Evolutionary conservation across 2,888 invertebrate genomes (phyloP), one percentile per base, ranked within the genome.

Genomic region (Eupithecia inturbata): DNA sequence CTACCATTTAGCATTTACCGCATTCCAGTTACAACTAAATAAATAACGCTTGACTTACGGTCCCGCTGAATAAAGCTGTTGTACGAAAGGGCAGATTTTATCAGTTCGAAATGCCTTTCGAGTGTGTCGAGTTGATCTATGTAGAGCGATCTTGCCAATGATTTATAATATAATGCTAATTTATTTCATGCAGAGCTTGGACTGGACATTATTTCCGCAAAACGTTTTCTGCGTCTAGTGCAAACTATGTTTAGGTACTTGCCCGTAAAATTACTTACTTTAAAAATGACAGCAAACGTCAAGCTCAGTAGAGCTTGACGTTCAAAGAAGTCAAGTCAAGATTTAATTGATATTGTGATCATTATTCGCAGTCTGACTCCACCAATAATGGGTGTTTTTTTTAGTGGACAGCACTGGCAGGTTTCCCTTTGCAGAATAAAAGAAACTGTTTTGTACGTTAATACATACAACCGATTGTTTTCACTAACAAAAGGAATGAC

Each of bases 51-150:
- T 71, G 78, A 78, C 78, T 80, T 78, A 78, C 76, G 60, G 77
- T 39, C 68, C 39, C 67, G 66, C 62, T 71, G 78, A 74, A 78
- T 79, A 78, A 74, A 79, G 77, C 76, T 78, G 79, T 77, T 79
- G 76, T 77, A 69, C 73, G 74, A 79, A 78, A 79, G 79, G 79
- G 77, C 71, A 79, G 79, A 79, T 79, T 74, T 73, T 78, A 79
- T 79, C 79, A 62, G n/a, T 53, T 68, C 41, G 67, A 75, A 74
- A 74, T 71, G 71, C 72, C 75, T 72, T 68, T 67, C 67, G 71
- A 45, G 62, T 67, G 69, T 70, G 60, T 39, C 19, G 66, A 57
- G 41, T 39, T 63, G 12, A 49, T 62, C 62, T 62, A 62, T 62
- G 68, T 68, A 22, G 68, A 68, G 68, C 53, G 68, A 57, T 68